These are phyloP conservation scores for Lophotis ruficrista DNA, from an alignment of 2,113 vertebrate species.

Conservation along the genomic window DNA sequence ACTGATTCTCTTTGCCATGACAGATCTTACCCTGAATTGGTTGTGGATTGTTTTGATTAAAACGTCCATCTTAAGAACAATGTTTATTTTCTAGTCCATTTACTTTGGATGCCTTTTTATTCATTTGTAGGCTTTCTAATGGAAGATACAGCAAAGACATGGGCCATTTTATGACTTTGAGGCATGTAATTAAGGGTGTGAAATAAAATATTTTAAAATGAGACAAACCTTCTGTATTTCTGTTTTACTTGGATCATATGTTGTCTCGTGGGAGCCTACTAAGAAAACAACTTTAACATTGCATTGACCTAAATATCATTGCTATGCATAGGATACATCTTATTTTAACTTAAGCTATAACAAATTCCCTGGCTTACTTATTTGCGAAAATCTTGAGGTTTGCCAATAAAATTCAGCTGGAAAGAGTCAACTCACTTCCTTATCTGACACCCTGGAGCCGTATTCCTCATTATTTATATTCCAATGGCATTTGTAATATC, in stretches of 20 bases:
- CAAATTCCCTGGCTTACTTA: not conserved
- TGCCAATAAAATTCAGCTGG: not conserved
- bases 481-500: not conserved
- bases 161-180: not conserved
- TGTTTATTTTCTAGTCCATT: not conserved
- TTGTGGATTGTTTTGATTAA: not conserved
- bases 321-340: not conserved
- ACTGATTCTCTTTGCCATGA: not conserved
- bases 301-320: not conserved
- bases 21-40: not conserved
- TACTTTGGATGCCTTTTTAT: not conserved
- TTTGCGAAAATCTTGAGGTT: not conserved
- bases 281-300: not conserved
- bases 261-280: not conserved
- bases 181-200: not conserved
- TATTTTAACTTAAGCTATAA: not conserved
- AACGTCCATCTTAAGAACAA: not conserved
- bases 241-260: not conserved
- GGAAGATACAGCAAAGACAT: not conserved
- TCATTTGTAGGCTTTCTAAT: not conserved
- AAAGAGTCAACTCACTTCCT: not conserved
- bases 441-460: not conserved
- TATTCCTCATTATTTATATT: not conserved
- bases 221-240: not conserved
- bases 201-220: not conserved